Evolutionary conservation across 2,797 vertebrate species (phyloP), one percentile per base, ranked within the genome.

Genomic region (Botia almorhae): DNA sequence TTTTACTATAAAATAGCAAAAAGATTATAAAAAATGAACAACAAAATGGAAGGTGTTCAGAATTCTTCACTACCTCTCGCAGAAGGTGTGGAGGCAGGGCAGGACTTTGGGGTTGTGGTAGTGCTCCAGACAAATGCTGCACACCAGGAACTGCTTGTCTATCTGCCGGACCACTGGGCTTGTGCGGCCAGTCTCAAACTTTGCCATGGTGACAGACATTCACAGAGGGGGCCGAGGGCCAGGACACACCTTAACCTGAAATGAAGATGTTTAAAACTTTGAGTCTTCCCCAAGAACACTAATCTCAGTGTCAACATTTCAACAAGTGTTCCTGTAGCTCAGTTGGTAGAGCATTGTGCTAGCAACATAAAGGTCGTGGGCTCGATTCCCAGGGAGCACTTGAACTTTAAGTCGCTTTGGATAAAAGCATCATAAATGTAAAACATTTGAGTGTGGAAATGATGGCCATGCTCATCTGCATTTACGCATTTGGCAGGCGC

Each of bases 131-230:
- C 97, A 98, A 92, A 98, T 98, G 92, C 96, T 97, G 94, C 97
- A 98, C 69, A 98, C 94, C 88, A 98, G 94, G 86, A 98, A 98
- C 92, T 98, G 97, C 77, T 98, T 96, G 93, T 98, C 96, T 90
- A 98, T 98, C 87, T 97, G 96, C 85, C 96, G 95, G 82, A 97
- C 96, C 90, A 97, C 96, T 1, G 96, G 97, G 89, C 96, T 97
- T 89, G 96, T 93, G 89, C 94, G 93, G 82, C 94, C 95, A 21
- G 93, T 91, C 84, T 96, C 95, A 0, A 92, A 94, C 88, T 95
- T 95, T 0, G 95, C 95, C 96, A 97, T 97, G 86, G 90, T 87
- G 85, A 89, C 87, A 82, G 92, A 92, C 92, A 93, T 93, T 89
- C 88, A 93, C 82, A 48, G 74, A 80, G 61, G 61, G 46, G 85